phyloP scores from a whole-genome alignment of 2,797 vertebrate genomes.

The Myotis findleyi region DNA sequence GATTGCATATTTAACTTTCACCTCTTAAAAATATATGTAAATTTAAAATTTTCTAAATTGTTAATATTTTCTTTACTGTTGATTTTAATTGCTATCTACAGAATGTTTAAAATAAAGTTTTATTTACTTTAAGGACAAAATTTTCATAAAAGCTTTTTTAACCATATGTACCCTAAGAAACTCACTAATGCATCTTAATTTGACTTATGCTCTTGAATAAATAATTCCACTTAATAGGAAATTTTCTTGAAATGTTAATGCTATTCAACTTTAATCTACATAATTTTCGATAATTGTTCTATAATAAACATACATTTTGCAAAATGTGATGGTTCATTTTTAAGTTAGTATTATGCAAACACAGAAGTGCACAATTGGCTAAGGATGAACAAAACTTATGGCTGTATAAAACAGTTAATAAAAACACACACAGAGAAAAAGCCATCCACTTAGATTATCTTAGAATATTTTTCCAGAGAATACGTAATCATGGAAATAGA shows the following conservation, averaged over 20 bases:
- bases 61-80: neutral
- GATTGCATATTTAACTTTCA: neutral
- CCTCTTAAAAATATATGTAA: conserved; percentile 8
- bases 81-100: neutral
- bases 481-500: conserved; percentile 19
- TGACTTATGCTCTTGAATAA: conserved; percentile 50
- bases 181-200: conserved; percentile 9
- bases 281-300: conserved; percentile 1
- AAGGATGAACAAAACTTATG: neutral
- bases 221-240: neutral
- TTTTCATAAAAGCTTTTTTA: neutral
- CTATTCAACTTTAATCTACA: neutral
- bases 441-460: neutral
- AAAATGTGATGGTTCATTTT: conserved; percentile 28
- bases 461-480: conserved; percentile 13
- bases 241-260: neutral
- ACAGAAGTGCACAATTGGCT: neutral
- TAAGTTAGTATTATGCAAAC: neutral
- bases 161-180: neutral
- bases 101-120: conserved; percentile 16
- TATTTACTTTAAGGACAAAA: neutral
- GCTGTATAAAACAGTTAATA: neutral
- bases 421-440: neutral
- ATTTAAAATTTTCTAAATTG: neutral
- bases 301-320: conserved; percentile 24